Conservation (phyloP, 1,140 invertebrate genomes). For the Heliconius congener region DNA sequence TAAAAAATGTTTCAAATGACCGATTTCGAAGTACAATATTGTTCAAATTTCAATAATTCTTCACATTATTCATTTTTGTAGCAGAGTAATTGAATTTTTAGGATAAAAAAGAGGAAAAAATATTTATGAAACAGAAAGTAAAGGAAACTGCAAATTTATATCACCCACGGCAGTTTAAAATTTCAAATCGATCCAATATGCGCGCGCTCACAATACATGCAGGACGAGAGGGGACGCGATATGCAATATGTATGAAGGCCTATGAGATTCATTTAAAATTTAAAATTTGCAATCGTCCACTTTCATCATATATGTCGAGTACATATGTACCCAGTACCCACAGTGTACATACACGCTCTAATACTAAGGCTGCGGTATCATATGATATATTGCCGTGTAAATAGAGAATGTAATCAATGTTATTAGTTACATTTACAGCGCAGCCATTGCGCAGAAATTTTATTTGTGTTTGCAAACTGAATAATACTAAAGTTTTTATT, state of each 20-base stretch:
- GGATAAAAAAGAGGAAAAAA: neutral
- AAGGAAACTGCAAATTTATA: constrained; percentile 1
- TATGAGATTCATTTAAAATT: constrained; percentile 28
- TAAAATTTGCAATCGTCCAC: constrained; percentile 20
- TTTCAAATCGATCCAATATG: constrained; percentile 27
- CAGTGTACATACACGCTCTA: neutral
- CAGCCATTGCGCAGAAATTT: neutral
- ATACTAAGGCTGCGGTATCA: constrained; percentile 10
- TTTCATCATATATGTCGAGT: constrained; percentile 8
- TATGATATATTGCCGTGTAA: constrained; percentile 16
- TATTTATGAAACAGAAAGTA: neutral
- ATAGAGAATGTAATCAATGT: constrained; percentile 16
- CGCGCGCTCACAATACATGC: constrained; percentile 18
- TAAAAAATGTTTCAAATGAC: neutral
- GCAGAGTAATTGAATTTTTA: neutral
- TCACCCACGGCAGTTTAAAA: constrained; percentile 19
- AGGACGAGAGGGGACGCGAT: constrained; percentile 19
- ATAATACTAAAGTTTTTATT: neutral
- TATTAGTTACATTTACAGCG: constrained; percentile 8
- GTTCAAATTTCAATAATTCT: neutral
- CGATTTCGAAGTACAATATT: too few relatives aligned
- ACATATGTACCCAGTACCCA: too few relatives aligned
- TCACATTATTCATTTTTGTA: neutral
- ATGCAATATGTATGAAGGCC: constrained; percentile 31
- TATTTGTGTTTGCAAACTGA: neutral